Base-by-base conservation (phyloP, 2,113 vertebrate species). In the Callocephalon fimbriatum region DNA sequence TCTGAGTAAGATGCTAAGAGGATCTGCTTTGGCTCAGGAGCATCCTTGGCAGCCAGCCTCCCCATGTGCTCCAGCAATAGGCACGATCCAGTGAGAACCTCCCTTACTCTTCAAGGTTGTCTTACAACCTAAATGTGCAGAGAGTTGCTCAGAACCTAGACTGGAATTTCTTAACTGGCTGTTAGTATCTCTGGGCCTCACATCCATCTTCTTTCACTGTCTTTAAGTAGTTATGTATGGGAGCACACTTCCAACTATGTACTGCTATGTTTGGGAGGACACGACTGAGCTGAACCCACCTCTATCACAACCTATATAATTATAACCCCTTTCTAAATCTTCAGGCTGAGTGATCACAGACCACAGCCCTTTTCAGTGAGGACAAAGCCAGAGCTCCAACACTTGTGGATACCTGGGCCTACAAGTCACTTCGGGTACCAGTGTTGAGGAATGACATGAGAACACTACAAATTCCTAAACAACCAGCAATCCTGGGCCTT, bases 241-340 rank as follows among this genome's bases (percentile, higher is more conserved):
- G 15, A 58, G 16, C 18, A 40, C 0, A 0, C 19, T 86, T 93
- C 45, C 44, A 85, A n/a, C 9, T 21, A 25, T 10, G 9, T 3
- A 15, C 18, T 31, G 19, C 3, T 27, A 10, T 0, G 26, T 40
- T 26, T 68, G n/a, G 72, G 51, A 88, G 16, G 31, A 31, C 11
- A 16, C 0, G 1, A 56, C 58, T 14, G 61, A 91, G 59, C 20
- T 13, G 12, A 89, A 53, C 0, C 0, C 38, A 37, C 11, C 54
- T 66, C 73, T 79, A 51, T 25, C 65, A 53, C 2, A 2, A 40
- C 7, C 17, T 67, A 29, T 56, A 0, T 20, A 51, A 72, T 27
- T 51, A 47, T 0, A 88, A 61, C 7, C 44, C 21, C 35, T n/a
- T 44, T 63, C 29, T 44, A 40, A 61, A 73, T 13, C 53, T 65